A percentile compares a stretch with the other conserved stretches of the same genome.
Conservation (phyloP, 2,797 vertebrate genomes). For the Gila robusta region DNA sequence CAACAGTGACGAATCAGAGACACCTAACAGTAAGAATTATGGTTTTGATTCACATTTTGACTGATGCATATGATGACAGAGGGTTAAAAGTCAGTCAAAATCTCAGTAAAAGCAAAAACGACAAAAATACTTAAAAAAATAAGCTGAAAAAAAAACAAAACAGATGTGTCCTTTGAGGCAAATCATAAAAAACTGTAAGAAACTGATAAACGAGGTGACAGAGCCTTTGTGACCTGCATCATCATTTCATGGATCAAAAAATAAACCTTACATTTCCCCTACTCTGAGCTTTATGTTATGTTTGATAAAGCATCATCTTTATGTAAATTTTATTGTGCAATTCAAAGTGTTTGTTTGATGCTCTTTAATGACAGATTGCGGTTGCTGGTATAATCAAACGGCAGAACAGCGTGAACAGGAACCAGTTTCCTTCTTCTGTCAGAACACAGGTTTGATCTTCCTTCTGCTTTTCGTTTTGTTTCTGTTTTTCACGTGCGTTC, state of each 20-base stretch:
- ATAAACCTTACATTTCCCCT: neutral
- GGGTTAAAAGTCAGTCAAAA: neutral
- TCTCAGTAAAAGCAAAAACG: neutral
- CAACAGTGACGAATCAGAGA: neutral
- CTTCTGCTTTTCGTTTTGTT: neutral
- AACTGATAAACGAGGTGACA: neutral
- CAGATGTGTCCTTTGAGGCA: neutral
- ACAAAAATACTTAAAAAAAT: neutral
- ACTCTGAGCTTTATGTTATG: neutral
- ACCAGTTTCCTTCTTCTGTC: neutral
- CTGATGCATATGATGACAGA: neutral
- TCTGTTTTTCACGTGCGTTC: neutral
- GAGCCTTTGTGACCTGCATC: neutral
- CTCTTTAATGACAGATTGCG: neutral
- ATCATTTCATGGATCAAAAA: neutral
- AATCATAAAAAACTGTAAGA: neutral
- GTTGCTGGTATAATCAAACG: neutral
- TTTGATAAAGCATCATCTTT: neutral
- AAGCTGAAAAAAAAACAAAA: neutral
- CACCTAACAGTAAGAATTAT: neutral
- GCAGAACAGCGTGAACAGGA: neutral
- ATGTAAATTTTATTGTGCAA: neutral
- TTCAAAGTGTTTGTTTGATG: neutral
- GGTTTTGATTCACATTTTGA: neutral
- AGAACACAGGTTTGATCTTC: neutral